Conservation (phyloP, 2,113 vertebrate species). For the Oreocharis arfaki region DNA sequence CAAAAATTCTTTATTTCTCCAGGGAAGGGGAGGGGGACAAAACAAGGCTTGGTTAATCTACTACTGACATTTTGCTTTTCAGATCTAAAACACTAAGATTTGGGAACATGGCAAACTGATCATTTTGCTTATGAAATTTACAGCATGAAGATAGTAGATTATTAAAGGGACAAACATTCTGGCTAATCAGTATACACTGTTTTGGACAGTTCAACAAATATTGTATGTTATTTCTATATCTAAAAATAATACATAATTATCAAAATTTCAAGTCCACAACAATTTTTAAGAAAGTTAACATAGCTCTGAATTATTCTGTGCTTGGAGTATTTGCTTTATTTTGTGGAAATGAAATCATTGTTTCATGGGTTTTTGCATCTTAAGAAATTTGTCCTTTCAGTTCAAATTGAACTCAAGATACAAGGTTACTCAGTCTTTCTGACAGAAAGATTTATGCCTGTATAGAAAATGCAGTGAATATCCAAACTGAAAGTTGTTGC, state of each 20-base stretch:
- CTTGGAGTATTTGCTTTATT: not conserved
- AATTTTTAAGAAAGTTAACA: not conserved
- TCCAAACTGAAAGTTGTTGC: not conserved
- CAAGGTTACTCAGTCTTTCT: not conserved
- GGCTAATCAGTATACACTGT: not conserved
- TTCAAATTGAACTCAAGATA: not conserved
- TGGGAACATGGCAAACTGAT: not conserved
- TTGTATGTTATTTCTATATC: not conserved
- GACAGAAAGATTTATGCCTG: slow-evolving; percentile 2
- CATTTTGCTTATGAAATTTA: not conserved
- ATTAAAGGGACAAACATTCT: not conserved
- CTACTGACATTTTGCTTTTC: not conserved
- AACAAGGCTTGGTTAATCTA: not conserved
- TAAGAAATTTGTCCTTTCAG: not conserved
- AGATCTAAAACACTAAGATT: not conserved
- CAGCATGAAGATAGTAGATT: not conserved
- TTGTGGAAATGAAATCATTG: not conserved
- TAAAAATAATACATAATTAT: slow-evolving; percentile 6
- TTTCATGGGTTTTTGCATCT: not conserved
- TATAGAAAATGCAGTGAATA: slow-evolving; percentile 8
- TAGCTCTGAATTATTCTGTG: not conserved
- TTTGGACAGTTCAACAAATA: slow-evolving; percentile 27
- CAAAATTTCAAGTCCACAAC: not conserved
- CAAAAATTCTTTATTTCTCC: not conserved
- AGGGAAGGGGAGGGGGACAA: not conserved